Conservation (phyloP, 2,113 vertebrate species). For the Carlito syrichta region DNA sequence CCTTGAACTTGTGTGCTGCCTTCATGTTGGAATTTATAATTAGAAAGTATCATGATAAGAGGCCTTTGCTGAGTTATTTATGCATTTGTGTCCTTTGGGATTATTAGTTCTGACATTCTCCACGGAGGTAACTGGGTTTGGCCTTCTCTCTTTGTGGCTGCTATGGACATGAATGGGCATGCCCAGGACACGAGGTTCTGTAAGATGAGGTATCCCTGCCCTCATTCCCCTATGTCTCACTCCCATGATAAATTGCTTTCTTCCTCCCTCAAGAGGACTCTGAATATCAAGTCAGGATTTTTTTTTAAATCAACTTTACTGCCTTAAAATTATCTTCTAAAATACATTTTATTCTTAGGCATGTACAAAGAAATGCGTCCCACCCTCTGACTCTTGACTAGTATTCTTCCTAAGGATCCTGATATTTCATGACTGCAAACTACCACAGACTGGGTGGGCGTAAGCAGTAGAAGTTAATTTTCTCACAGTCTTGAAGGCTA, state of each 20-base stretch:
- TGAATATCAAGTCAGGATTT: not conserved
- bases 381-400: not conserved
- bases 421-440: not conserved
- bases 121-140: not conserved
- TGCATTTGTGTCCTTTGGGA: not conserved
- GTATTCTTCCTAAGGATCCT: not conserved
- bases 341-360: not conserved
- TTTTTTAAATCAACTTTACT: not conserved
- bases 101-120: not conserved
- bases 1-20: not conserved
- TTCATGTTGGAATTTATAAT: conserved; percentile 24
- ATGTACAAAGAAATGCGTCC: not conserved
- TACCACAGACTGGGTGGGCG: not conserved
- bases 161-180: no score
- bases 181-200: not conserved
- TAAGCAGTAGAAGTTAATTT: not conserved
- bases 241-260: not conserved
- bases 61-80: not conserved
- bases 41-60: not conserved
- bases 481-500: not conserved
- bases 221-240: not conserved
- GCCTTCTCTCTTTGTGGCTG: not conserved
- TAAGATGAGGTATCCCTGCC: not conserved
- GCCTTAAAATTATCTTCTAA: not conserved
- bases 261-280: not conserved